Conservation (phyloP, 1,140 invertebrate genomes). For the Diploscapter pachys region DNA sequence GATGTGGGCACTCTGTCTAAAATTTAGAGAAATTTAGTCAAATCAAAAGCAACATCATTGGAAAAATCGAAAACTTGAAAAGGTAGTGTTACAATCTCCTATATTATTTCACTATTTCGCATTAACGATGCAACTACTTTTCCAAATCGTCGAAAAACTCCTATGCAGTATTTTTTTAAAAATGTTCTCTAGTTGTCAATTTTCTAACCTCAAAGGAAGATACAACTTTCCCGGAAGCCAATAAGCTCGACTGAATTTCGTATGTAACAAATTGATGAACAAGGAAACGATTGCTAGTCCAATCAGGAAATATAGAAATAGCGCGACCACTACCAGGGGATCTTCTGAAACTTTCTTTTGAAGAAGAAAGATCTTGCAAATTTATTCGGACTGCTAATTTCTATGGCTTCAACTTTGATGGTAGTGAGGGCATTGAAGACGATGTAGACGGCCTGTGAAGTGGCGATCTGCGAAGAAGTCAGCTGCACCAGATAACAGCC, state of each 20-base stretch:
- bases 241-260: constrained; percentile 32
- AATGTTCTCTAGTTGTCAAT: no score
- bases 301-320: constrained; percentile 29
- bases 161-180: no score
- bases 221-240: constrained; percentile 34
- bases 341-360: constrained; percentile 11
- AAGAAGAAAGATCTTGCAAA: not conserved
- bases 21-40: no score
- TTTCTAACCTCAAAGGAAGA: constrained; percentile 17
- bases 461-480: not conserved
- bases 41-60: no score
- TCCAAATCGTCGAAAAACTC: no score
- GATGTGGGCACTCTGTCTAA: no score
- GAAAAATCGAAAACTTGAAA: no score
- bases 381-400: constrained; percentile 7
- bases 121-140: no score
- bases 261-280: constrained; percentile 33
- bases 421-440: constrained; percentile 31
- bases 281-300: constrained; percentile 32
- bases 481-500: constrained; percentile 20
- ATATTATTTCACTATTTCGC: no score
- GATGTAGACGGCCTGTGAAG: constrained; percentile 31
- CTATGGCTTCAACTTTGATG: constrained; percentile 16
- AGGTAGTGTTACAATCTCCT: no score
- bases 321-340: constrained; percentile 16